Evolutionary conservation across 2,113 vertebrate species (phyloP).

Genomic region (Sturnira hondurensis): DNA sequence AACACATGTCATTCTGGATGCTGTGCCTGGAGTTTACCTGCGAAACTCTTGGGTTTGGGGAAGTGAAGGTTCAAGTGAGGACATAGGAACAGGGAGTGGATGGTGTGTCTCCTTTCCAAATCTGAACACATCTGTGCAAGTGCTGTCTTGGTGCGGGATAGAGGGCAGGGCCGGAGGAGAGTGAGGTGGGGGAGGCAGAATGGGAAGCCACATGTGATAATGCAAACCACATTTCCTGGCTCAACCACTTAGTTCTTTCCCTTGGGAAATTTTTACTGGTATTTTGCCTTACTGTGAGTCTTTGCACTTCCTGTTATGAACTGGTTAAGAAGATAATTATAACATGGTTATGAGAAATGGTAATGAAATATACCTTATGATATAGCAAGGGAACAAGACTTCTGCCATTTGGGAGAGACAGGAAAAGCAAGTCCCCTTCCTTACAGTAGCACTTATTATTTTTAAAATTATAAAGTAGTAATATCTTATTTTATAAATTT

Average conservation of each 20-base stretch:
- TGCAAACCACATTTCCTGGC: slow-evolving; percentile 72
- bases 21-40: background rate
- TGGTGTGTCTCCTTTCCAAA: background rate
- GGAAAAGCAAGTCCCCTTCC: background rate
- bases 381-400: background rate
- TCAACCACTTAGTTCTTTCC: slow-evolving; percentile 71
- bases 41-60: background rate
- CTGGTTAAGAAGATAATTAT: slow-evolving; percentile 76
- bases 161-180: slow-evolving; percentile 15
- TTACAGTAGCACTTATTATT: background rate
- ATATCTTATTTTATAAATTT: background rate
- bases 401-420: background rate
- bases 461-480: background rate
- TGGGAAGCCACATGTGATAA: slow-evolving; percentile 47
- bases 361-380: slow-evolving; percentile 43
- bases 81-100: background rate
- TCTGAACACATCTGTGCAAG: background rate
- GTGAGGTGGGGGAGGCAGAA: slow-evolving; percentile 17
- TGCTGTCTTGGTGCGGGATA: background rate
- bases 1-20: background rate
- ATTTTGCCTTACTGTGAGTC: slow-evolving; percentile 71
- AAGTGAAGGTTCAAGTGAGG: background rate
- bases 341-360: slow-evolving; percentile 70
- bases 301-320: slow-evolving; percentile 73
- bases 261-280: slow-evolving; percentile 75